phyloP scores from a whole-genome alignment of 2,888 invertebrate species.

The Amiota communis region DNA sequence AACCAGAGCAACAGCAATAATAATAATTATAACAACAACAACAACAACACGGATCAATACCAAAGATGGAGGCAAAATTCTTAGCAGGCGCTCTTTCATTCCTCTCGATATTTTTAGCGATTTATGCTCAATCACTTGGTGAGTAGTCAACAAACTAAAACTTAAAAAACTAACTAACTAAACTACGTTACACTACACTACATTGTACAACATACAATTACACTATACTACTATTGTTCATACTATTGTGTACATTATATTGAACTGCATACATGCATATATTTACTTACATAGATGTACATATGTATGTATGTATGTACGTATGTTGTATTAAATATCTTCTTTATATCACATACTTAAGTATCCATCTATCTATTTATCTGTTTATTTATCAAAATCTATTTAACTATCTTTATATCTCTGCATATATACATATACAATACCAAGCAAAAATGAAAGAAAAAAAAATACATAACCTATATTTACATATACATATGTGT shows the following conservation, averaged over 20 bases:
- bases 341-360: no score
- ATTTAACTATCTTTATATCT: not conserved
- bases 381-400: not conserved
- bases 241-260: not conserved
- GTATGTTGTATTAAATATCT: not conserved
- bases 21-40: slow-evolving; percentile 38
- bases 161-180: no score
- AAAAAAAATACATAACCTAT: no score
- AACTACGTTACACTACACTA: not conserved
- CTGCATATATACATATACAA: no score
- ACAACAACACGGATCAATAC: slow-evolving; percentile 69
- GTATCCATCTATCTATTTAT: no score
- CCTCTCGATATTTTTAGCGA: slow-evolving; percentile 73
- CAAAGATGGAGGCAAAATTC: slow-evolving; percentile 73
- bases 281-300: no score
- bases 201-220: no score
- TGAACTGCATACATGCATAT: slow-evolving; percentile 2
- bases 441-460: no score
- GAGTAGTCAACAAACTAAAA: slow-evolving; percentile 48
- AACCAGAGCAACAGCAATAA: slow-evolving; percentile 39
- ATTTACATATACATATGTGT: no score
- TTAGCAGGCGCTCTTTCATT: slow-evolving; percentile 72
- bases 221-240: not conserved
- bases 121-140: slow-evolving; percentile 72
- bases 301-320: slow-evolving; percentile 11